Evolutionary conservation across 2,888 invertebrate species (phyloP).

Genomic region (Drosophila acutilabella): DNA sequence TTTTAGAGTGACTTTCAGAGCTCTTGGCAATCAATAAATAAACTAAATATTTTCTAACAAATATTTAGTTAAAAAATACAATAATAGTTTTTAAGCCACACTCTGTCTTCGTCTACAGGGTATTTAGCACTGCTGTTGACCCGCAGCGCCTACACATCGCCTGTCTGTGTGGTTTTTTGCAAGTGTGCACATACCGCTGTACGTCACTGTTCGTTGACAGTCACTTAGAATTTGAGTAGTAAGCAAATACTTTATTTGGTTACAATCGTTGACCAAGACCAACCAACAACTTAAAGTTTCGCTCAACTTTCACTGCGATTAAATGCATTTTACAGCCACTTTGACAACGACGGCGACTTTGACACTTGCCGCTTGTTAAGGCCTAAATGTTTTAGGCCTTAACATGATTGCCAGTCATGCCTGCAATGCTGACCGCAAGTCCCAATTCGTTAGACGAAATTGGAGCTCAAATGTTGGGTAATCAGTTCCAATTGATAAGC

Average conservation of each 20-base stretch:
- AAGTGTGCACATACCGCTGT: background rate
- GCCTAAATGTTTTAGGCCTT: constrained; percentile 12
- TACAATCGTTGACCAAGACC: constrained; percentile 38
- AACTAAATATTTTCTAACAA: too few relatives aligned
- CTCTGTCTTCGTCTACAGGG: background rate
- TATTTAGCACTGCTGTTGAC: background rate
- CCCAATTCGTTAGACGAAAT: constrained; percentile 6
- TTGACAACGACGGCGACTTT: constrained; percentile 18
- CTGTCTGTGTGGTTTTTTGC: background rate
- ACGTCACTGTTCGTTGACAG: constrained; percentile 15
- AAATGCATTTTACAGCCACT: constrained; percentile 35
- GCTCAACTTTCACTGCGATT: constrained; percentile 62
- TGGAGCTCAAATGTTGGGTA: constrained; percentile 27
- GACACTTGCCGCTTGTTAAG: constrained; percentile 13
- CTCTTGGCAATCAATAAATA: too few relatives aligned
- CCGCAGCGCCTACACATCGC: constrained; percentile 1
- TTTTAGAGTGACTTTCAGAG: too few relatives aligned
- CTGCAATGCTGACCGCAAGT: constrained; percentile 20
- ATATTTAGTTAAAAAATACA: too few relatives aligned
- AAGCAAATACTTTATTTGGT: constrained; percentile 45
- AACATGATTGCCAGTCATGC: constrained; percentile 15
- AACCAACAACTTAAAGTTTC: constrained; percentile 42
- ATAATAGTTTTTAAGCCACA: background rate
- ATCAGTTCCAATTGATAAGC: constrained; percentile 48
- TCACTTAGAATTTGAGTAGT: constrained; percentile 28